Evolutionary conservation across 2,797 vertebrate genomes (phyloP).

Genomic region (Characodon lateralis): DNA sequence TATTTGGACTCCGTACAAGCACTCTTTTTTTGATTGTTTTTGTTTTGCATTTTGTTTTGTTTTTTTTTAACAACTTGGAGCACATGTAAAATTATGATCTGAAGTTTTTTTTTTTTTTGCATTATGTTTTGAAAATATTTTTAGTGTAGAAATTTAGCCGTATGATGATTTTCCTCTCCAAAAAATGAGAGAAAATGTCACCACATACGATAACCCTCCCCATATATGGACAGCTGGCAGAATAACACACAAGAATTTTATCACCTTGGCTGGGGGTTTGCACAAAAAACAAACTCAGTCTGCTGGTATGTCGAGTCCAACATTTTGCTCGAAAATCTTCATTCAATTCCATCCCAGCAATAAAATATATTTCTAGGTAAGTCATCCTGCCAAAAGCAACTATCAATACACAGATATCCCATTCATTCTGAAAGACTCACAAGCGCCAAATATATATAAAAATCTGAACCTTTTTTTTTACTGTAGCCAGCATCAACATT

Average conservation of each 20-base stretch:
- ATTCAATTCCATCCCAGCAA: conserved; percentile 64
- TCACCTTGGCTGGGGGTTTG: conserved; percentile 85
- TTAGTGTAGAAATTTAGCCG: conserved; percentile 86
- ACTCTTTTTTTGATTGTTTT: conserved; percentile 71
- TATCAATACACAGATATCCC: conserved; percentile 62
- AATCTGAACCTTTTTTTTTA: conserved; percentile 58
- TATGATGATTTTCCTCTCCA: conserved; percentile 86
- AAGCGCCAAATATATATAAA: conserved; percentile 65
- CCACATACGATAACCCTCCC: conserved; percentile 68
- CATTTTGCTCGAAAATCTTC: conserved; percentile 56
- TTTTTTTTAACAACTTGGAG: conserved; percentile 84
- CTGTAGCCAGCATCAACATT: conserved; percentile 76
- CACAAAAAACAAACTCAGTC: conserved; percentile 78
- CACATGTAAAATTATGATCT: conserved; percentile 88
- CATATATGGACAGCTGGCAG: conserved; percentile 75
- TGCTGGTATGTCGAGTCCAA: conserved; percentile 74
- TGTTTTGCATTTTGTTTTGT: conserved; percentile 50
- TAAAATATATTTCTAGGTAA: conserved; percentile 37
- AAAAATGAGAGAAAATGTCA: conserved; percentile 76
- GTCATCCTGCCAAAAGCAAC: conserved; percentile 48
- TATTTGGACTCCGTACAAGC: conserved; percentile 75
- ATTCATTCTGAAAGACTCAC: conserved; percentile 55
- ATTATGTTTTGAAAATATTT: conserved; percentile 81
- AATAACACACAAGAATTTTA: conserved; percentile 86
- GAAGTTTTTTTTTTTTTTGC: conserved; percentile 79